Evolutionary conservation across 1,140 invertebrate species (phyloP).

Genomic region (Heliconius nattereri): DNA sequence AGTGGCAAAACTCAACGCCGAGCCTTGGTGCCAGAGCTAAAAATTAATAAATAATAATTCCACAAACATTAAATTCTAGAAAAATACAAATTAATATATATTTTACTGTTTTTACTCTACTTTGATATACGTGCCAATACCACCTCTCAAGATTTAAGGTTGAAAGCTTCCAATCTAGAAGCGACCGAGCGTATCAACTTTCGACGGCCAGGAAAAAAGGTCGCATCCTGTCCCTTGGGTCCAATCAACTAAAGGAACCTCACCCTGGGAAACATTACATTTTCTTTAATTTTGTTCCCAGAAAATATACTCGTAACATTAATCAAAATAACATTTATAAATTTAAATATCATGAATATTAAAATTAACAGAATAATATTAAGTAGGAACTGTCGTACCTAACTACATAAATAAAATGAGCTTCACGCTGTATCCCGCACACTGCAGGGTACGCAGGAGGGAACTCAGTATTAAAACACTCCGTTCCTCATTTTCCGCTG

Average conservation of each 20-base stretch:
- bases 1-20: no score
- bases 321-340: not conserved
- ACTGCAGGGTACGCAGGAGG: no score
- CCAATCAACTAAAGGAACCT: slow-evolving; percentile 14
- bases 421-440: no score
- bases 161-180: slow-evolving; percentile 4
- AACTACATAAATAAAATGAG: no score
- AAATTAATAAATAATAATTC: not conserved
- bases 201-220: slow-evolving; percentile 23
- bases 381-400: not conserved
- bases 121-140: slow-evolving; percentile 13
- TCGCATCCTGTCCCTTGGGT: slow-evolving; percentile 24
- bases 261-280: not conserved
- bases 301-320: not conserved
- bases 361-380: not conserved
- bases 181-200: slow-evolving; percentile 29
- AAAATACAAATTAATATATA: not conserved
- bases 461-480: no score
- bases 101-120: not conserved
- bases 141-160: slow-evolving; percentile 10
- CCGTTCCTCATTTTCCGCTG: no score
- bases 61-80: no score
- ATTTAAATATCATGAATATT: not conserved
- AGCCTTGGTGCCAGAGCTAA: no score
- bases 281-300: not conserved